Evolutionary conservation across 2,113 vertebrate genomes (phyloP).

Genomic region (Alligator mississippiensis): DNA sequence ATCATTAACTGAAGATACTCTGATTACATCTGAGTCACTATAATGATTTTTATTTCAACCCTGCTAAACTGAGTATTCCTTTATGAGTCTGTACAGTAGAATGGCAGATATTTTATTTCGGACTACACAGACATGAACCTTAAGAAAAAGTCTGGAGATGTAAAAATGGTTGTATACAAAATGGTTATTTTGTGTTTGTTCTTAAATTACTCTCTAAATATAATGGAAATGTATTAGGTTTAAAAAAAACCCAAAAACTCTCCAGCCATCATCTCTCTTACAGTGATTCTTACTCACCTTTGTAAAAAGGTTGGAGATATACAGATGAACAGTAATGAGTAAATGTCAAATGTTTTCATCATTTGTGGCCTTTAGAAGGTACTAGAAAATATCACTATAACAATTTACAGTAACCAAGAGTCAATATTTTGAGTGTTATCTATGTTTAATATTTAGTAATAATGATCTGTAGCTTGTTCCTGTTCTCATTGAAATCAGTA

Average conservation of each 20-base stretch:
- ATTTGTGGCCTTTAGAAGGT: background rate
- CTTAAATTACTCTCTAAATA: background rate
- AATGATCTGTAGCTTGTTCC: background rate
- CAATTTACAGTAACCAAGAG: background rate
- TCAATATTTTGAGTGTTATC: background rate
- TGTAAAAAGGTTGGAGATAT: background rate
- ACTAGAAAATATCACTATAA: rapidly evolving
- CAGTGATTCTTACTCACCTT: background rate
- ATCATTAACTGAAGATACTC: background rate
- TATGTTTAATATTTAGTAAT: background rate
- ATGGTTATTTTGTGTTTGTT: background rate
- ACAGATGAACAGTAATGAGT: background rate
- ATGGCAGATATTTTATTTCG: background rate
- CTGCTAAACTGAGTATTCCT: background rate
- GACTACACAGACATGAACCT: background rate
- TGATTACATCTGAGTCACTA: background rate
- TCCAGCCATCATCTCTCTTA: background rate
- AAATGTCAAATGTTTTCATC: background rate
- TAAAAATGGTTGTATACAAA: background rate
- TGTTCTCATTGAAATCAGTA: background rate
- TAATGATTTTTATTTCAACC: too few relatives aligned
- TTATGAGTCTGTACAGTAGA: background rate
- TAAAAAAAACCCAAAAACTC: background rate
- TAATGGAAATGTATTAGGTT: background rate
- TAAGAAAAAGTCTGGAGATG: background rate